Conservation (phyloP, 2,113 vertebrate species). For the Desmodus rotundus region DNA sequence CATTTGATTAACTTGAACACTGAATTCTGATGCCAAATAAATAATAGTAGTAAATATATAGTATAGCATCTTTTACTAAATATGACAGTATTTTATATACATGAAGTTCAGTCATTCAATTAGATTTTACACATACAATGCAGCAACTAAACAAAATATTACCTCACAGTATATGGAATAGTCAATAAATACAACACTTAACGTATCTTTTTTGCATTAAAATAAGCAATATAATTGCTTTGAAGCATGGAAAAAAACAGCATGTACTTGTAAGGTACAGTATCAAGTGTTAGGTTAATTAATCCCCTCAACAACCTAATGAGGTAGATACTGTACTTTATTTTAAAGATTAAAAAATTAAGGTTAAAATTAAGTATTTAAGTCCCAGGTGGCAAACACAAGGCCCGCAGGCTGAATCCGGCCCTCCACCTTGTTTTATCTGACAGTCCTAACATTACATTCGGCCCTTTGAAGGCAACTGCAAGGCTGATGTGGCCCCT, state of each 20-base stretch:
- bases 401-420: no score
- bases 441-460: no score
- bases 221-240: slow-evolving; percentile 31
- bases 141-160: background rate
- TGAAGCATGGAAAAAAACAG: background rate
- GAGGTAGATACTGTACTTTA: background rate
- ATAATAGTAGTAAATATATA: background rate
- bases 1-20: slow-evolving; percentile 4
- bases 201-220: background rate
- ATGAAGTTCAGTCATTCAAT: background rate
- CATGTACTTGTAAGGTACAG: background rate
- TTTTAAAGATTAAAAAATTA: slow-evolving; percentile 14
- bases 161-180: background rate
- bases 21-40: background rate
- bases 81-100: background rate
- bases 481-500: no score
- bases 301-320: background rate
- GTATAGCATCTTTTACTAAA: background rate
- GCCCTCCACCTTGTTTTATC: no score
- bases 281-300: background rate
- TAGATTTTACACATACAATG: background rate
- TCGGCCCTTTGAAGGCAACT: no score
- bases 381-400: background rate
- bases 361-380: slow-evolving; percentile 5
- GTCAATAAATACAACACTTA: background rate